phyloP scores from a whole-genome alignment of 2,113 vertebrate genomes.

The Manacus vitellinus region DNA sequence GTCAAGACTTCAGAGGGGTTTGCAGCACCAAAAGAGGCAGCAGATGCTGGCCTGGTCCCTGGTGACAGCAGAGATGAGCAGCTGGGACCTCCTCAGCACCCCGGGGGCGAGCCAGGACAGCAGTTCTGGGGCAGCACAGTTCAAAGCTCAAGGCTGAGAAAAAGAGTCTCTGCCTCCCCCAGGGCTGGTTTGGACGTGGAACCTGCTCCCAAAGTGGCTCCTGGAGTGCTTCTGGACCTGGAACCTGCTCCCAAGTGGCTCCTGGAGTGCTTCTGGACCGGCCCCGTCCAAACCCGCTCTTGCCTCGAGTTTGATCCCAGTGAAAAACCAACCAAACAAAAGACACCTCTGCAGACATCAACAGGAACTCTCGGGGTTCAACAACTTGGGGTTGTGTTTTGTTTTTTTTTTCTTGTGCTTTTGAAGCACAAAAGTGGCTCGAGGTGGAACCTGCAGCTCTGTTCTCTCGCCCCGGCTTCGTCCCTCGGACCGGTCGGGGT shows the following conservation, averaged over 20 bases:
- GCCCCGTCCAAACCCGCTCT: neutral
- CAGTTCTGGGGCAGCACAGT: neutral
- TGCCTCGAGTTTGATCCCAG: neutral
- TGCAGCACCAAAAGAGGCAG: constrained; percentile 53
- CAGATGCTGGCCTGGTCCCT: neutral
- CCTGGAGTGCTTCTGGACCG: neutral
- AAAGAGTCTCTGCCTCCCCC: neutral
- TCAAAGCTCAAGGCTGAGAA: neutral
- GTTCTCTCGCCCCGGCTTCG: neutral
- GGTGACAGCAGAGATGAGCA: neutral
- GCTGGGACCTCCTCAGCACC: neutral
- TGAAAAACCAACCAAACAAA: neutral
- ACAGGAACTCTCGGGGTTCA: neutral
- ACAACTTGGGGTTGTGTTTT: too few relatives aligned
- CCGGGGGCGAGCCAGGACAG: neutral
- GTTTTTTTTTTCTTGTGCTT: neutral
- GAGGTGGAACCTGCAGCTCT: constrained; percentile 36
- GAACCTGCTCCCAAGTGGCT: neutral
- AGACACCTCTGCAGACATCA: constrained; percentile 25
- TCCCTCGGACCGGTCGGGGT: constrained; percentile 12
- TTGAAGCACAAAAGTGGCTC: constrained; percentile 64
- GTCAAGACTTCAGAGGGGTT: constrained; percentile 34
- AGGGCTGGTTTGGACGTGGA: neutral
- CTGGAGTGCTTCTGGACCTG: neutral
- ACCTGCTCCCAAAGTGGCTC: neutral